Evolutionary conservation across 2,113 vertebrate genomes (phyloP), one percentile per base, ranked within the genome.

Genomic region (Carettochelys insculpta): DNA sequence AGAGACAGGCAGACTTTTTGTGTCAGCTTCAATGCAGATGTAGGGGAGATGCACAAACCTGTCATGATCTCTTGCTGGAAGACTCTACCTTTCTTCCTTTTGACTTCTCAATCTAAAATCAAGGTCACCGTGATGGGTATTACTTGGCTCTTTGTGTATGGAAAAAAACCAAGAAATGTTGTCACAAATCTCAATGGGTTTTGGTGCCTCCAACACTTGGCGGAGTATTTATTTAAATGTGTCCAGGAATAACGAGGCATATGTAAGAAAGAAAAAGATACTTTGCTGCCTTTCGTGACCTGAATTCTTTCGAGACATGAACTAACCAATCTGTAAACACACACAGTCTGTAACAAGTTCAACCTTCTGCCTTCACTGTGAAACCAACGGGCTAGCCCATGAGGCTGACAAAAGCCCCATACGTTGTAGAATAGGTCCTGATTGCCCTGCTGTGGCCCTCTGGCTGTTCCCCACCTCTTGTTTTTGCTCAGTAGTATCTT

Each of bases 231-330:
- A 88, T 89, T 94, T 94, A 56, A 93, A 96, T 22, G n/a, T 86
- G 85, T 95, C 92, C 93, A 96, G 85, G 96, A 96, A 95, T 92
- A 96, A 90, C 88, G 51, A 84, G 83, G n/a, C 92, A 78, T 38
- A 6, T 82, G 91, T 89, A 95, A 92, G 83, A 80, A 87, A n/a
- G n/a, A n/a, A 87, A 61, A 86, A 96, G 87, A 92, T 95, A 93
- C 94, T 95, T 94, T 89, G 73, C 87, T 89, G 82, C 47, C 91
- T 96, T 95, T 92, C 93, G 90, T 92, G 90, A 94, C 93, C 86
- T 94, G 56, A 94, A 81, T 88, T 68, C 88, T 95, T 93, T 4
- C 12, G 90, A 96, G 94, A 95, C 94, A 92, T 95, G 94, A 94
- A 85, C 91, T 94, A 95, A 95, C 95, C 88, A 90, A 92, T 91